These are phyloP conservation scores for Lasioglossum baleicum DNA, from an alignment of 1,140 invertebrate genomes.

Conservation along the genomic window DNA sequence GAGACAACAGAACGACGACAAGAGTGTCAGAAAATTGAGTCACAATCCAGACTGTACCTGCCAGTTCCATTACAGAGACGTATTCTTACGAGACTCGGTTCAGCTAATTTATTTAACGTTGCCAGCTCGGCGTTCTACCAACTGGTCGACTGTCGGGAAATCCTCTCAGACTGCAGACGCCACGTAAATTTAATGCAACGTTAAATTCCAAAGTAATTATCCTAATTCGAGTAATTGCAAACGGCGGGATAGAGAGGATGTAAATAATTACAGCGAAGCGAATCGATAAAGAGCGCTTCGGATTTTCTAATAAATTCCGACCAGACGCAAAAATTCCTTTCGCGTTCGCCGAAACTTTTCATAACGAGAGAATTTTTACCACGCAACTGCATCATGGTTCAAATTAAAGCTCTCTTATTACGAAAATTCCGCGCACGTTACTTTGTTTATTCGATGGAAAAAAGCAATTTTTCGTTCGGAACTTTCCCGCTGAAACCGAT, in stretches of 20 bases:
- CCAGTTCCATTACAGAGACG: no score
- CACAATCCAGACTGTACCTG: no score
- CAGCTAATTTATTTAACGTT: neutral
- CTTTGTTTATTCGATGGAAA: neutral
- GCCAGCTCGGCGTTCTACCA: neutral
- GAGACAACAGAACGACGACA: no score
- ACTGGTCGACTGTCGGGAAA: neutral
- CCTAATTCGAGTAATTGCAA: conserved; percentile 7
- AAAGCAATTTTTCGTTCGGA: neutral
- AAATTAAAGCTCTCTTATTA: neutral
- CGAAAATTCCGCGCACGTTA: neutral
- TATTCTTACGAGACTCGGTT: no score
- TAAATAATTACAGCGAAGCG: neutral
- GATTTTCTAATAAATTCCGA: neutral
- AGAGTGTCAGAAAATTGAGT: no score
- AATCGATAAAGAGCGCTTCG: neutral
- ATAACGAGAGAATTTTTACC: no score
- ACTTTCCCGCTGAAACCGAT: neutral
- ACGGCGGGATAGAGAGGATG: no score
- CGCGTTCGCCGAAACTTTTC: neutral
- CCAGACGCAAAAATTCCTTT: neutral
- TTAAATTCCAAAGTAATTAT: conserved; percentile 18
- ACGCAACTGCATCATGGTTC: neutral
- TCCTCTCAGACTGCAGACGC: conserved; percentile 1
- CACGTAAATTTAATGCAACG: conserved; percentile 7